These are phyloP conservation scores for Drosophila melanica DNA, from an alignment of 1,140 invertebrate species.

Conservation along the genomic window DNA sequence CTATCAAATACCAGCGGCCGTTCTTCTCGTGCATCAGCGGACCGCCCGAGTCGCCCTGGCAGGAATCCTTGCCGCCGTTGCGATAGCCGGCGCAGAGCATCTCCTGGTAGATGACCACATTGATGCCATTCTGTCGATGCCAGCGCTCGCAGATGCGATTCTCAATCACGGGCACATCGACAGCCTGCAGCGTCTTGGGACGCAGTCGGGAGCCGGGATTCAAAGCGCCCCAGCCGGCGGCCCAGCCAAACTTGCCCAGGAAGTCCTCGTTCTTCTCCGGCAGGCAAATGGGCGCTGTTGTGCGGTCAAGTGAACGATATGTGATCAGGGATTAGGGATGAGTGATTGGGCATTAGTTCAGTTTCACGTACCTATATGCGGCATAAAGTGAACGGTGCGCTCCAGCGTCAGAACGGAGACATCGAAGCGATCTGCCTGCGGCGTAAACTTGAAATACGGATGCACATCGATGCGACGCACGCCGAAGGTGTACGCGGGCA, in stretches of 20 bases:
- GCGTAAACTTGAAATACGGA: constrained; percentile 97
- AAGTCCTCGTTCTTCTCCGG: constrained; percentile 96
- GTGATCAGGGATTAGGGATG: too few species aligned
- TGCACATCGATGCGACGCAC: constrained; percentile 95
- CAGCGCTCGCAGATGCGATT: constrained; percentile 93
- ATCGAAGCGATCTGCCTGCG: constrained; percentile 95
- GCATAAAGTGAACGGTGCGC: constrained; percentile 94
- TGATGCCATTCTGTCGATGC: constrained; percentile 93
- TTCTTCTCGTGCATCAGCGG: constrained; percentile 94
- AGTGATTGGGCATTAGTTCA: not conserved
- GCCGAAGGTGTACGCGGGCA: constrained; percentile 95
- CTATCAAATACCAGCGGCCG: constrained; percentile 94
- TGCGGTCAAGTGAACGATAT: constrained; percentile 25
- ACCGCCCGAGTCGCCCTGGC: constrained; percentile 94
- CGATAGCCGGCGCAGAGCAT: constrained; percentile 98
- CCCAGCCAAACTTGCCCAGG: constrained; percentile 95
- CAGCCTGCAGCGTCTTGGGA: constrained; percentile 95
- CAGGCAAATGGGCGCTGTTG: constrained; percentile 93
- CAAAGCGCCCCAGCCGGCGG: constrained; percentile 97
- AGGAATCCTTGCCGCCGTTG: constrained; percentile 91
- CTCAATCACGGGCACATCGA: constrained; percentile 96
- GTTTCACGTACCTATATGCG: constrained; percentile 89
- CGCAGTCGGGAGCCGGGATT: constrained; percentile 92
- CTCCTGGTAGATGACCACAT: constrained; percentile 97
- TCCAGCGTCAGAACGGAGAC: constrained; percentile 95